Evolutionary conservation across 2,113 vertebrate species (phyloP).

Genomic region (Dryoscopus gambensis): DNA sequence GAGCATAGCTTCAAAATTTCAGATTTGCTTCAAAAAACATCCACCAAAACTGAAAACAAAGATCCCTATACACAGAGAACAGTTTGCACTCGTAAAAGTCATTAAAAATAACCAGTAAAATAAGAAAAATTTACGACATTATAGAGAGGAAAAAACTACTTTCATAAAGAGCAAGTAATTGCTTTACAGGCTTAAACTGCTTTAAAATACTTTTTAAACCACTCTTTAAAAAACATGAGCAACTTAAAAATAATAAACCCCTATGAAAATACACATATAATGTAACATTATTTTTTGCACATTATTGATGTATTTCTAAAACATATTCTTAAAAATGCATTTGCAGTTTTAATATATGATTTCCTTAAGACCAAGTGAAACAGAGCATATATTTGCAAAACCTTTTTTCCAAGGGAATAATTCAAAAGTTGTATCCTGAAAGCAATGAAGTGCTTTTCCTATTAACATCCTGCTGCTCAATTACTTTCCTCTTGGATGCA

Average conservation of each 20-base stretch:
- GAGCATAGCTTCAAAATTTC: neutral
- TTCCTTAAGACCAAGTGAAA: neutral
- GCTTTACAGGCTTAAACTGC: neutral
- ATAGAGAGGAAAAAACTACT: neutral
- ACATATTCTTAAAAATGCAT: neutral
- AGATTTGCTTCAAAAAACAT: neutral
- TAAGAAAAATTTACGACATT: neutral
- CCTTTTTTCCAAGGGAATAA: neutral
- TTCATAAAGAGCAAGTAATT: neutral
- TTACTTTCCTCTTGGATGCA: neutral
- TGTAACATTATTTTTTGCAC: neutral
- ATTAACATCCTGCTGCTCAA: neutral
- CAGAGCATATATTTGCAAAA: neutral
- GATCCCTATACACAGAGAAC: neutral
- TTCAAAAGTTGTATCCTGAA: neutral
- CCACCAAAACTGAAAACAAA: neutral
- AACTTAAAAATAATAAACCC: neutral
- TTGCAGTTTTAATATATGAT: neutral
- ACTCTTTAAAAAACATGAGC: neutral
- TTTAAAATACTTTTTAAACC: neutral
- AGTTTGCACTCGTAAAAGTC: neutral
- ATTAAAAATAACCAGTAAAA: neutral
- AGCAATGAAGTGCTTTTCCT: neutral
- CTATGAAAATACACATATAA: neutral
- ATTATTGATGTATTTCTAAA: neutral